A percentile compares a stretch with the other conserved stretches of the same genome.
These are phyloP conservation scores for Heteronetta atricapilla DNA, from an alignment of 2,113 vertebrate species.

Conservation along the genomic window DNA sequence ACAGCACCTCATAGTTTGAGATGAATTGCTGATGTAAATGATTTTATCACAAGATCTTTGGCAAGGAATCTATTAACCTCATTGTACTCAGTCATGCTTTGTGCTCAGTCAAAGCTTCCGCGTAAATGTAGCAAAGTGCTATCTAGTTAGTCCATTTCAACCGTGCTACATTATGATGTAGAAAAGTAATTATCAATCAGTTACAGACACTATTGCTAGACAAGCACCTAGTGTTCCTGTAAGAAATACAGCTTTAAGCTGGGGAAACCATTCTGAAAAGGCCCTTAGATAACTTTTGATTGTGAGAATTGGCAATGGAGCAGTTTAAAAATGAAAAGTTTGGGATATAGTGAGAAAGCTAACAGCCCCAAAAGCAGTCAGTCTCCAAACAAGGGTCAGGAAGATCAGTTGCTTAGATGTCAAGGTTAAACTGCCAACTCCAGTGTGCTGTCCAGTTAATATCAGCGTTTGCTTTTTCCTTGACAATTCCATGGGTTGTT, in stretches of 20 bases:
- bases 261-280: constrained; percentile 31
- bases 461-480: not conserved
- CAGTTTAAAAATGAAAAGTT: constrained; percentile 30
- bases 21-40: constrained; percentile 87
- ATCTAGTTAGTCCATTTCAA: constrained; percentile 78
- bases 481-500: not conserved
- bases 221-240: constrained; percentile 19
- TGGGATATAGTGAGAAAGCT: constrained; percentile 33
- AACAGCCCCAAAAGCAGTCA: constrained; percentile 9
- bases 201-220: constrained; percentile 42
- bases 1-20: constrained; percentile 84
- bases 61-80: constrained; percentile 87
- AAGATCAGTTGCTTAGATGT: not conserved
- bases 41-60: constrained; percentile 90
- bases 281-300: constrained; percentile 20
- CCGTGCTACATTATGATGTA: constrained; percentile 41
- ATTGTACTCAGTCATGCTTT: constrained; percentile 88
- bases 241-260: constrained; percentile 17
- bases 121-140: constrained; percentile 77
- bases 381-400: constrained; percentile 22
- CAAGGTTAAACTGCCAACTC: not conserved
- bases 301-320: constrained; percentile 49
- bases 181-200: constrained; percentile 21
- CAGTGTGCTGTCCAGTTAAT: not conserved
- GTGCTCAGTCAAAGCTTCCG: constrained; percentile 86